A percentile compares a stretch with the other conserved stretches of the same genome.
Conservation (phyloP, 2,888 invertebrate species). For the Oasisia sp. region DNA sequence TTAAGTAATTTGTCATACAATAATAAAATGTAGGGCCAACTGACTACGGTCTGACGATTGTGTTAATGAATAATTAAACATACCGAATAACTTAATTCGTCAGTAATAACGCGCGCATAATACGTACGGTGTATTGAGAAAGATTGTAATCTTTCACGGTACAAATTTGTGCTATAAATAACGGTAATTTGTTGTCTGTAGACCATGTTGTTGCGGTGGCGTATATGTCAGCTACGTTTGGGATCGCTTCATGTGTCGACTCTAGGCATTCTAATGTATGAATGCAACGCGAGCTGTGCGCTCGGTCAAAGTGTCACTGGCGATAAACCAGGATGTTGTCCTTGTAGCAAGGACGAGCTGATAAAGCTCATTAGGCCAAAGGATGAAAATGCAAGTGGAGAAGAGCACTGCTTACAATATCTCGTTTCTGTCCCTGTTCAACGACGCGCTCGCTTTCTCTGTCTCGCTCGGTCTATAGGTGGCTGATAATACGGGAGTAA, state of each 20-base stretch:
- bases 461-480: too few relatives aligned
- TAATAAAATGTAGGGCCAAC: background rate
- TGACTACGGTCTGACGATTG: background rate
- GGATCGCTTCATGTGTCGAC: background rate
- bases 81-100: background rate
- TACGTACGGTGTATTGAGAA: background rate
- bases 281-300: background rate
- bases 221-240: background rate
- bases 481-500: background rate
- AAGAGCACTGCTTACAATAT: background rate
- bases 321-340: background rate
- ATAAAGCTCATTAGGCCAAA: background rate
- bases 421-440: background rate
- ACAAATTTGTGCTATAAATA: background rate
- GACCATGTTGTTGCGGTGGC: background rate
- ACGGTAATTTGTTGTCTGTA: background rate
- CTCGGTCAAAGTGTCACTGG: background rate
- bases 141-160: background rate
- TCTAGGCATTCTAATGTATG: background rate
- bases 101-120: background rate
- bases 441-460: background rate
- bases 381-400: background rate
- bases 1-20: background rate
- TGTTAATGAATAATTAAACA: background rate
- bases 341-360: background rate